phyloP scores from a whole-genome alignment of 2,113 vertebrate genomes.

The Brachypodius melanocephalos region DNA sequence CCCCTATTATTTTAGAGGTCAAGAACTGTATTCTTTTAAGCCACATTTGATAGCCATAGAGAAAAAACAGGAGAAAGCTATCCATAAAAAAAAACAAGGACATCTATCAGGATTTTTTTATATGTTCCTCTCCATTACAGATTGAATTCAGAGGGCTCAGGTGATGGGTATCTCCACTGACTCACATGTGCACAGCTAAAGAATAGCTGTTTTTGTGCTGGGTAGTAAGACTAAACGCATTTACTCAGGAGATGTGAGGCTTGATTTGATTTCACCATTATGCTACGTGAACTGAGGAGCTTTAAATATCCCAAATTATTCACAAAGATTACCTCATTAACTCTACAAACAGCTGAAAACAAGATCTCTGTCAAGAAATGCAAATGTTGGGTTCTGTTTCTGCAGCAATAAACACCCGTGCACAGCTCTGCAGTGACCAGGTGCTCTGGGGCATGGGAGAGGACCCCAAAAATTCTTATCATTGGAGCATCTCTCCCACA shows the following conservation, averaged over 20 bases:
- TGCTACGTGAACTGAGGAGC: background rate
- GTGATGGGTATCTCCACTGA: background rate
- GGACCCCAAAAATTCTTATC: background rate
- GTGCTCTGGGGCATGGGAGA: no score
- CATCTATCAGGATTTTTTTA: background rate
- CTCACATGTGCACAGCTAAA: background rate
- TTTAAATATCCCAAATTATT: constrained; percentile 55
- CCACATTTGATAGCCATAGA: background rate
- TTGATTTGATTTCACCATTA: constrained; percentile 48
- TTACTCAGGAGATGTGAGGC: background rate
- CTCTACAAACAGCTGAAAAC: background rate
- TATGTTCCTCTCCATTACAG: background rate
- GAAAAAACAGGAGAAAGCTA: background rate
- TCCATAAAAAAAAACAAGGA: background rate
- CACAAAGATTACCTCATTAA: constrained; percentile 41
- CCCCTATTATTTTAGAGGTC: constrained; percentile 17
- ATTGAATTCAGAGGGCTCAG: background rate
- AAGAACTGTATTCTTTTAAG: background rate
- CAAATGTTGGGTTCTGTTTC: background rate
- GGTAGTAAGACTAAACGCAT: background rate
- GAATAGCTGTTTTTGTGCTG: background rate
- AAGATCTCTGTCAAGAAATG: background rate
- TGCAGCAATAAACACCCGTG: background rate
- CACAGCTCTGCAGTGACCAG: background rate
- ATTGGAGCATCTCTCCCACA: background rate